Base-by-base conservation (phyloP, 2,888 invertebrate genomes). In the Microchrysa polita region DNA sequence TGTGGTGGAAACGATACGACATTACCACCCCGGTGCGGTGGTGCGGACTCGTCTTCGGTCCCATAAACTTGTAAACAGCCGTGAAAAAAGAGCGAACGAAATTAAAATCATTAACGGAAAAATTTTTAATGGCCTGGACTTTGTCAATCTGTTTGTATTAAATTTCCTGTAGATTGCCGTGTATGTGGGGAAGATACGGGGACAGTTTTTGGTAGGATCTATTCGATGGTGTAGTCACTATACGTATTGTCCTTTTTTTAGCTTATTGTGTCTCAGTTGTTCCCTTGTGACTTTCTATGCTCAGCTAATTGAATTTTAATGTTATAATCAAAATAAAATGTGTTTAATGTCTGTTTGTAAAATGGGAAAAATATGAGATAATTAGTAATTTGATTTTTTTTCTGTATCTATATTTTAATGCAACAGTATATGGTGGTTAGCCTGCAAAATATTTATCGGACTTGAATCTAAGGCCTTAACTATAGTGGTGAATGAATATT, bases 141-240 rank as follows among this genome's bases (percentile, higher is more conserved):
- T 76, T 76, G 74, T 76, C 76, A 76, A 75, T 75, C 75, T 75
- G 75, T 72, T 75, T 71, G 65, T 63, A 75, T 75, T 75, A 75
- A 71, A 57, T 44, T 71, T 71, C 71, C 67, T 60, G 67, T 73
- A 73, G 73, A 74, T 74, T 72, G 59, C 53, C 57, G 27, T 44
- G n/a, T 59, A 23, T 72, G 44, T 48, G 40, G 20, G 65, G 9
- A 12, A 34, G 57, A 34, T 2, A 34, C 4, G 27, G 27, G 27
- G 7, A 7, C 27, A 7, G 7, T 34, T 34, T 34, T 34, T 34
- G 27, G 27, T n/a, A n/a, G n/a, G n/a, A n/a, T n/a, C n/a, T n/a
- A 7, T 34, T 7, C 27, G 44, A 23, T 34, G 55, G 22, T 44
- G 5, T 4, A 48, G 20, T n/a, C 16, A 53, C 1, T 55, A 18